phyloP scores from a whole-genome alignment of 2,797 vertebrate genomes.

The Pseudochirops cupreus region DNA sequence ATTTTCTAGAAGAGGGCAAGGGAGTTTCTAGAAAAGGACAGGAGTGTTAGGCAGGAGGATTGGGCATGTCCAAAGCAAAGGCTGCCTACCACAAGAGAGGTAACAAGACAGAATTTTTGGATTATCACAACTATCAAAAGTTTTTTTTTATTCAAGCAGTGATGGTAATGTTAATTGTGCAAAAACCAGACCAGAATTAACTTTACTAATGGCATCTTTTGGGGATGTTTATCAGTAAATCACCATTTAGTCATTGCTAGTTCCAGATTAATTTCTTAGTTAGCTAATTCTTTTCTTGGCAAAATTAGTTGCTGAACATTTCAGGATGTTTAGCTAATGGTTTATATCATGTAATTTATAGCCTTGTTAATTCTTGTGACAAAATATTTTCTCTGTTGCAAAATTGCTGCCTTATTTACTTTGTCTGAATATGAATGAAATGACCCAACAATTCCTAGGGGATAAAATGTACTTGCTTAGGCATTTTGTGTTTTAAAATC shows the following conservation, averaged over 20 bases:
- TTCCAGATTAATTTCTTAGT: neutral
- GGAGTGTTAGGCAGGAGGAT: neutral
- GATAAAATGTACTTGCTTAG: constrained; percentile 1
- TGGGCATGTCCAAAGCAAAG: neutral
- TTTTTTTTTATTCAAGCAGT: constrained; percentile 3
- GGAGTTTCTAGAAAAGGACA: neutral
- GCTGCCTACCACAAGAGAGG: neutral
- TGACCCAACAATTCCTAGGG: constrained; percentile 28
- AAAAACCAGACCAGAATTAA: neutral
- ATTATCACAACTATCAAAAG: neutral
- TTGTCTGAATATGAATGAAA: constrained; percentile 41
- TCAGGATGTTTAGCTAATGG: neutral
- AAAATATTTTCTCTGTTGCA: constrained; percentile 38
- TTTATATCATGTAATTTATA: constrained; percentile 8
- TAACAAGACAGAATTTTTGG: neutral
- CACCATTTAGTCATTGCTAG: neutral
- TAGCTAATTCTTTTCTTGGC: neutral
- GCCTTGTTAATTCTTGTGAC: constrained; percentile 28
- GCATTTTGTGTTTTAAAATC: constrained; percentile 28
- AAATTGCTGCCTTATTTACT: constrained; percentile 20
- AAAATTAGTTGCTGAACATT: constrained; percentile 19
- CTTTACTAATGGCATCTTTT: neutral
- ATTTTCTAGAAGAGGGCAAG: neutral
- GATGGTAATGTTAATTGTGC: neutral
- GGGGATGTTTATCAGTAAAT: neutral